phyloP scores from a whole-genome alignment of 2,888 invertebrate genomes.

The Platycheirus rosarum region DNA sequence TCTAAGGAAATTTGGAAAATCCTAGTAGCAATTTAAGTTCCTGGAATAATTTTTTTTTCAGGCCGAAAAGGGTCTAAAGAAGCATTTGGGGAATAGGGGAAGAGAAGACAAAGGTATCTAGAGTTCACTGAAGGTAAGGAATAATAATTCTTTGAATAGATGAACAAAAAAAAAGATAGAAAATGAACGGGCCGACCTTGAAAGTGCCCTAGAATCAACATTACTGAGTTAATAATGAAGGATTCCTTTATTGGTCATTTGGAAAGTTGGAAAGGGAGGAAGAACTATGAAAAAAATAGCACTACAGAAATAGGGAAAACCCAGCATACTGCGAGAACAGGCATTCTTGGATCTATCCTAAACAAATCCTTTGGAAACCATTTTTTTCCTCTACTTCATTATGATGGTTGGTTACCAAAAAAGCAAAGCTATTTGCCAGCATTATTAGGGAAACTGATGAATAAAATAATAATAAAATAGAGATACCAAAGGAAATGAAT shows the following conservation, averaged over 20 bases:
- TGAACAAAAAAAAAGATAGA: not conserved
- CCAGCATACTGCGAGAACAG: not conserved
- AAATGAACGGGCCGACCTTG: conserved; percentile 5
- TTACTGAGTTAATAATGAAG: conserved; percentile 16
- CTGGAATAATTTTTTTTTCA: conserved; percentile 34
- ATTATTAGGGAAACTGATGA: conserved; percentile 46
- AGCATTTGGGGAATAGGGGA: not conserved
- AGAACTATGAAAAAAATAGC: not conserved
- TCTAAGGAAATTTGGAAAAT: conserved; percentile 66
- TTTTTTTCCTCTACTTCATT: not conserved
- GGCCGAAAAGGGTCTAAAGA: not conserved
- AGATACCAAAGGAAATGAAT: conserved; percentile 16
- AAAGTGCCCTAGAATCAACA: not conserved
- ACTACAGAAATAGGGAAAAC: not conserved
- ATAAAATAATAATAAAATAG: conserved; percentile 39
- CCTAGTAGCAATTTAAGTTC: conserved; percentile 63
- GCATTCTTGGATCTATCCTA: conserved; percentile 2
- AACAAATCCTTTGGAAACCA: not conserved
- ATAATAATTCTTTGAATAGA: not conserved
- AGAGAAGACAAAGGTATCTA: not conserved
- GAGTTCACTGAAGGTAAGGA: conserved; percentile 9
- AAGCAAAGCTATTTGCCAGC: conserved; percentile 52
- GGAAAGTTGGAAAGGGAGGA: not conserved
- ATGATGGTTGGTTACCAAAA: not conserved
- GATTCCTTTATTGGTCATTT: not conserved